Percentiles rank a stretch among this genome's conserved stretches.
These are phyloP conservation scores for Lymantria monacha DNA, from an alignment of 2,888 invertebrate species.

Conservation along the genomic window DNA sequence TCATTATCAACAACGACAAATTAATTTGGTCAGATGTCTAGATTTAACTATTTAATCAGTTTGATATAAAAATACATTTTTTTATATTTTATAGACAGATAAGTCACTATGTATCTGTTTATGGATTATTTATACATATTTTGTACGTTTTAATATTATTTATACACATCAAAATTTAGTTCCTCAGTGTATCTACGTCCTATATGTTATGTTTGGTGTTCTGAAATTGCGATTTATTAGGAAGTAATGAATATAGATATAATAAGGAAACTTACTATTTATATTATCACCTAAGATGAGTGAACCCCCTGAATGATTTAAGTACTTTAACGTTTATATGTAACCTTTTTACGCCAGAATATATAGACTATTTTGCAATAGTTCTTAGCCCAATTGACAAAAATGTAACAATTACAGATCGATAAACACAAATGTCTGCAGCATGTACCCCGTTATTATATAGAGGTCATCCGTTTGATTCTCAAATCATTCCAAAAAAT, in stretches of 20 bases:
- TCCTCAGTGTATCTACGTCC: conserved; percentile 53
- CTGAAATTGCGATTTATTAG: conserved; percentile 21
- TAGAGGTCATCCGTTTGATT: background rate
- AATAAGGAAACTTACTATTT: conserved; percentile 27
- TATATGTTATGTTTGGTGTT: conserved; percentile 53
- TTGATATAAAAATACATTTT: conserved; percentile 76
- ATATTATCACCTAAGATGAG: conserved; percentile 42
- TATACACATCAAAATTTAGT: conserved; percentile 67
- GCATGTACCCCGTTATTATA: conserved; percentile 17
- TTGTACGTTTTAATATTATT: conserved; percentile 75
- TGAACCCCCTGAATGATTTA: conserved; percentile 52
- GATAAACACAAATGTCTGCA: conserved; percentile 11
- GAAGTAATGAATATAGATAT: conserved; percentile 28
- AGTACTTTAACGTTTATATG: conserved; percentile 48
- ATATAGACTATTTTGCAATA: conserved; percentile 9
- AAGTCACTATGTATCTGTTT: conserved; percentile 50
- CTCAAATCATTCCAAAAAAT: background rate
- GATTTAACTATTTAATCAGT: conserved; percentile 1
- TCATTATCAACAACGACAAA: too few relatives aligned
- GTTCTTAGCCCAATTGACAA: conserved; percentile 4
- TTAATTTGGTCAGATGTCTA: too few relatives aligned
- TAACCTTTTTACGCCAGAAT: conserved; percentile 30
- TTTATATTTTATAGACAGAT: conserved; percentile 49
- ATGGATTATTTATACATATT: conserved; percentile 66
- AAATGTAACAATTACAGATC: conserved; percentile 21